Conservation (phyloP, 2,888 invertebrate species). For the Leptinotarsa haldemani region DNA sequence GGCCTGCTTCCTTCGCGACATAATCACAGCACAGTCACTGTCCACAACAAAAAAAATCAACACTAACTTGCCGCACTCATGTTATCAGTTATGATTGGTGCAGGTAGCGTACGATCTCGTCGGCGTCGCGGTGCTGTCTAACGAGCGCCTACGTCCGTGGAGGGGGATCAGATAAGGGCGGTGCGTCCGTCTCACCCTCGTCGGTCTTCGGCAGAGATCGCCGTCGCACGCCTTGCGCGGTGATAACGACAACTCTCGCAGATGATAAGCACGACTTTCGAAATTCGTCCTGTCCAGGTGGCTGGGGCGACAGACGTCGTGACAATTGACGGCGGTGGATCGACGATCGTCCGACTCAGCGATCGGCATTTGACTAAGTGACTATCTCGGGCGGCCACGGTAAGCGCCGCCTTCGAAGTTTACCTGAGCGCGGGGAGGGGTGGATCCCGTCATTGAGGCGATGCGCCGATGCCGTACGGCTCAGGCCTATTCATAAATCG, state of each 20-base stretch:
- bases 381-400: slow-evolving; percentile 62
- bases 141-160: slow-evolving; percentile 63
- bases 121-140: slow-evolving; percentile 67
- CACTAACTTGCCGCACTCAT: slow-evolving; percentile 53
- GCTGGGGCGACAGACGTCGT: slow-evolving; percentile 41
- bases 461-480: slow-evolving; percentile 49
- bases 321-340: slow-evolving; percentile 44
- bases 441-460: slow-evolving; percentile 64
- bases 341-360: slow-evolving; percentile 57
- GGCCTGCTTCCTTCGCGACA: slow-evolving; percentile 71
- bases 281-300: slow-evolving; percentile 54
- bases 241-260: slow-evolving; percentile 46
- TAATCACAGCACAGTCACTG: slow-evolving; percentile 60
- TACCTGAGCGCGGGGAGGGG: slow-evolving; percentile 61
- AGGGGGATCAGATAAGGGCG: slow-evolving; percentile 64
- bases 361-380: slow-evolving; percentile 65
- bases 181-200: slow-evolving; percentile 65
- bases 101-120: slow-evolving; percentile 63
- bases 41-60: slow-evolving; percentile 50
- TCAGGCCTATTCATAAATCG: slow-evolving; percentile 64
- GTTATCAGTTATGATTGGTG: slow-evolving; percentile 58
- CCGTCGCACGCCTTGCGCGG: slow-evolving; percentile 51
- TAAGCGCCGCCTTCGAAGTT: slow-evolving; percentile 63
- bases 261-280: slow-evolving; percentile 44
- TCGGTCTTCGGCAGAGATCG: slow-evolving; percentile 59